phyloP scores from a whole-genome alignment of 2,113 vertebrate species.

The Ochotona princeps region DNA sequence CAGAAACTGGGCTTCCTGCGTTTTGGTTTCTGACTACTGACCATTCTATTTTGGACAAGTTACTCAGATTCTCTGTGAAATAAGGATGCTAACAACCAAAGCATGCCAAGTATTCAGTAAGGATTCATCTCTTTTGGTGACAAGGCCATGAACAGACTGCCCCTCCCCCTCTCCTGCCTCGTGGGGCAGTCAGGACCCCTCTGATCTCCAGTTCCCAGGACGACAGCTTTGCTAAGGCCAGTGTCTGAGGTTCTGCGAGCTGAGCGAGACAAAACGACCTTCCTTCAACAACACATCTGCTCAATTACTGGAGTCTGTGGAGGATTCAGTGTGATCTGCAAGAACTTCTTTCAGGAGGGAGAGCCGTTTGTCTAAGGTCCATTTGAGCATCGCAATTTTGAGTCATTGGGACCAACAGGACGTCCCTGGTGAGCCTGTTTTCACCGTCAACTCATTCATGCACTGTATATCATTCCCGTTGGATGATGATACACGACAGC shows the following conservation, averaged over 20 bases:
- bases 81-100: neutral
- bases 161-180: too few relatives aligned
- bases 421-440: neutral
- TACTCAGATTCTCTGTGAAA: constrained; percentile 18
- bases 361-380: neutral
- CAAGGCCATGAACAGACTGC: neutral
- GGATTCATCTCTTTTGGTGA: neutral
- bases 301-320: neutral
- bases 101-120: neutral
- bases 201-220: neutral
- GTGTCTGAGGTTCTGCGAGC: neutral
- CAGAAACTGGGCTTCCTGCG: neutral
- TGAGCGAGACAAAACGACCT: neutral
- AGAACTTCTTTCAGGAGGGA: neutral
- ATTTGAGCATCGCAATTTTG: neutral
- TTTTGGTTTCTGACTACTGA: neutral
- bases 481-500: neutral
- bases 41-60: neutral
- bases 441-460: neutral
- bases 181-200: too few relatives aligned
- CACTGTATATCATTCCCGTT: neutral
- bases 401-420: neutral
- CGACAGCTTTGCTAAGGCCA: neutral
- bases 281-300: neutral
- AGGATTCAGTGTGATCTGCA: neutral